A percentile compares a stretch with the other conserved stretches of the same genome.
Conservation (phyloP, 1,140 invertebrate genomes). For the Anoplophora glabripennis region DNA sequence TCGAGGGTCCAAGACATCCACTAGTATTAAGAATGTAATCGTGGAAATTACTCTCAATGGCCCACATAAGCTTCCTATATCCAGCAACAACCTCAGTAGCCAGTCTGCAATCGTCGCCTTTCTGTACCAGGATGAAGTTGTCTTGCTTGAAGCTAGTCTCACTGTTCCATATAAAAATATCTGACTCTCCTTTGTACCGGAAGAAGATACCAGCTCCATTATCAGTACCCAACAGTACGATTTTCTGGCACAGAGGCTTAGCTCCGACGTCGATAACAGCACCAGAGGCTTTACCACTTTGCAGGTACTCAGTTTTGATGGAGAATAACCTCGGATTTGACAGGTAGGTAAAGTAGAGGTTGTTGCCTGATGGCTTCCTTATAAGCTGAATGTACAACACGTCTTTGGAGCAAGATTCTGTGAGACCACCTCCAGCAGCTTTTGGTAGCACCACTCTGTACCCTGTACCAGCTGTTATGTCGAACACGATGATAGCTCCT, state of each 20-base stretch:
- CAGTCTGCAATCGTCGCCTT: conserved; percentile 57
- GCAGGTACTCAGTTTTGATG: conserved; percentile 53
- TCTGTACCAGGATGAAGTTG: conserved; percentile 58
- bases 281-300: conserved; percentile 52
- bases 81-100: conserved; percentile 60
- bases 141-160: conserved; percentile 54
- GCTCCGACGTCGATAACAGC: conserved; percentile 55
- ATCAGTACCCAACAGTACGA: conserved; percentile 61
- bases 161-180: conserved; percentile 62
- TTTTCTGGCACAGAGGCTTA: conserved; percentile 53
- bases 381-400: conserved; percentile 59
- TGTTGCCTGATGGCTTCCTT: conserved; percentile 51
- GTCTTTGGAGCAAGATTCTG: conserved; percentile 46
- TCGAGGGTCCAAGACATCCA: conserved; percentile 54
- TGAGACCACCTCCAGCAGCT: conserved; percentile 46
- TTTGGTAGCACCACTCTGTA: conserved; percentile 56
- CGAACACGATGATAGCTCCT: conserved; percentile 59
- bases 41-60: conserved; percentile 63
- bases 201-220: conserved; percentile 58
- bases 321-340: conserved; percentile 56
- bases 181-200: conserved; percentile 57
- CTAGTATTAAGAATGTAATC: conserved; percentile 59
- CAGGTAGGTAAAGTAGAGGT: conserved; percentile 61
- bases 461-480: conserved; percentile 52
- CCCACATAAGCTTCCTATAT: conserved; percentile 58